Evolutionary conservation across 53 echinoderm and acorn worm genomes (phyloP).

Genomic region (Hippasteria phrygiana): DNA sequence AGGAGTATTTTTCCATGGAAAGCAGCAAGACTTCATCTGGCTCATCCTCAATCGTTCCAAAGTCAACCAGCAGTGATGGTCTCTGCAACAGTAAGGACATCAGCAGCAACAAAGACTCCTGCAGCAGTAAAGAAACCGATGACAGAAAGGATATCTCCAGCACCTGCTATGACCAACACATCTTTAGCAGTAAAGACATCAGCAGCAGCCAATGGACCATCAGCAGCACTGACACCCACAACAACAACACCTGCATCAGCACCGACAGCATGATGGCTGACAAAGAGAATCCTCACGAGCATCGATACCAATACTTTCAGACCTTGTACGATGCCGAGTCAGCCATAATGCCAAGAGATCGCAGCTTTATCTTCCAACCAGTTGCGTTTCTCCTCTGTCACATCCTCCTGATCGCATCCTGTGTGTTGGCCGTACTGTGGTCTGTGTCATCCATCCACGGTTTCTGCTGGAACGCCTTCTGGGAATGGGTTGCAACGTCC

Average conservation of each 20-base stretch:
- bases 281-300: not conserved
- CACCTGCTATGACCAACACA: too few species aligned
- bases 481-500: constrained; percentile 41
- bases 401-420: constrained; percentile 25
- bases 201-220: not conserved
- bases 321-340: constrained; percentile 9
- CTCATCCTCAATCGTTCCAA: not conserved
- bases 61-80: constrained; percentile 6
- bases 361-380: not conserved
- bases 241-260: not conserved
- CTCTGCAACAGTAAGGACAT: not conserved
- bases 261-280: not conserved
- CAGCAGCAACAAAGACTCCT: not conserved
- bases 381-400: constrained; percentile 2
- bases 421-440: constrained; percentile 4
- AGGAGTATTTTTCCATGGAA: constrained; percentile 3
- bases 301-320: constrained; percentile 19
- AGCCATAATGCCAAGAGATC: not conserved
- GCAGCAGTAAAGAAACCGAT: not conserved
- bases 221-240: not conserved
- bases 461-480: constrained; percentile 32
- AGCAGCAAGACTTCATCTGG: not conserved
- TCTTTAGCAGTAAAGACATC: not conserved
- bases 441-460: constrained; percentile 37
- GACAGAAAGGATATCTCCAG: not conserved